phyloP scores from a whole-genome alignment of 2,888 invertebrate species.

The Pammene aurita region DNA sequence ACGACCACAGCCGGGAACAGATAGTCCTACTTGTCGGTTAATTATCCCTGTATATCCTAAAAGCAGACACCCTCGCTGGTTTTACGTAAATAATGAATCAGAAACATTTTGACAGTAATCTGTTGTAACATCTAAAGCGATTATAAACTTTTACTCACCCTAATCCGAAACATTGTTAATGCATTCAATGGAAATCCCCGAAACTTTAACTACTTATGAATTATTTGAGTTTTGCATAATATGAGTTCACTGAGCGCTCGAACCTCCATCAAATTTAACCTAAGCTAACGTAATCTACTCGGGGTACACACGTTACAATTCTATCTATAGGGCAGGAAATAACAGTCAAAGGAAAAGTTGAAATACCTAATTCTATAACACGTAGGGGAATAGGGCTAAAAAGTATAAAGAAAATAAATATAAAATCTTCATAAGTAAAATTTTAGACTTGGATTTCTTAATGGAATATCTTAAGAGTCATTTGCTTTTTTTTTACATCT shows the following conservation, averaged over 20 bases:
- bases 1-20: background rate
- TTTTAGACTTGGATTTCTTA: too few relatives aligned
- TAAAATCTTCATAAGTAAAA: too few relatives aligned
- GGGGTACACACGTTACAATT: background rate
- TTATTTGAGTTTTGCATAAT: conserved; percentile 22
- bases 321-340: background rate
- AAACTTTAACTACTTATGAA: conserved; percentile 27
- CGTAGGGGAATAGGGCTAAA: background rate
- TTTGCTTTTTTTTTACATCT: too few relatives aligned
- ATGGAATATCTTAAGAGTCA: too few relatives aligned
- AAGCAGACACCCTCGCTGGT: background rate
- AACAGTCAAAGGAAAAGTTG: background rate
- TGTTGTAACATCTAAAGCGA: conserved; percentile 7
- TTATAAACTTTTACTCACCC: conserved; percentile 12
- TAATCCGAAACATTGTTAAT: conserved; percentile 22
- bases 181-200: conserved; percentile 20
- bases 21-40: conserved; percentile 4
- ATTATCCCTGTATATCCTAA: conserved; percentile 11
- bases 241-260: background rate
- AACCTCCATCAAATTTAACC: conserved; percentile 19
- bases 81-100: background rate
- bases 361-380: background rate
- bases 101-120: background rate
- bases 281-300: conserved; percentile 5
- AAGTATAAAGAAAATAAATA: too few relatives aligned